Base-by-base conservation (phyloP, 2,888 invertebrate species). In the Drosophila greeni region DNA sequence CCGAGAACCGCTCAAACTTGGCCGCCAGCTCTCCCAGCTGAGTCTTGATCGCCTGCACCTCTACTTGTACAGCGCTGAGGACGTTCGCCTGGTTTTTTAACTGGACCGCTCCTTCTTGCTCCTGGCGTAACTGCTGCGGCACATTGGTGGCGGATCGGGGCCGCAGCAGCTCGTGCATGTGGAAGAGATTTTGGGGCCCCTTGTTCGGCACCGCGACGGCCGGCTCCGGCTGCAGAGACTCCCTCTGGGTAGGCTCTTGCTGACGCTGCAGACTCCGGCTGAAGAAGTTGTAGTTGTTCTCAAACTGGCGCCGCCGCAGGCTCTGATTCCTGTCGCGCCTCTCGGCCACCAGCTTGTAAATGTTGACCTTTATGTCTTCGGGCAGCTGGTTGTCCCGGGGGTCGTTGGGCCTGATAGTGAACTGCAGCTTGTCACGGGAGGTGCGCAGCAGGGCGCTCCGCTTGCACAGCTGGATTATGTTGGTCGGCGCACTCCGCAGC, bases 401-500 rank as follows among this genome's bases (percentile, higher is more conserved):
- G 87, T 96, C 95, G 82, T 95, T 95, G 0, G 95, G 95, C 55
- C 94, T 90, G 70, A 95, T 92, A 70, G 94, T 93, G 45, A 95
- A 91, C 8, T 92, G 91, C 73, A 94, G 92, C 60, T 94, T 92
- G 82, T 93, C 92, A 4, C 94, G 92, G 0, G 94, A 93, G 39
- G 93, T 93, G 7, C 95, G 91, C n/a, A 95, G 87, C 26, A 95
- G 86, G 0, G 95, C 95, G 24, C 93, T 93, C 75, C 92, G 92
- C 66, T 95, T 92, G 65, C 94, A 91, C 33, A 93, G 91, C 1
- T 91, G 90, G 23, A 95, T 89, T 16, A 95, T 85, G 64, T 91
- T 92, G 33, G 89, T 90, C 0, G 94, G 94, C 0, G 92, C 91
- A 75, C 92, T 93, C 4, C 92, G 91, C 36, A 95, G 86, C 36